phyloP scores from a whole-genome alignment of 2,113 vertebrate genomes.

The Atlantisia rogersi region DNA sequence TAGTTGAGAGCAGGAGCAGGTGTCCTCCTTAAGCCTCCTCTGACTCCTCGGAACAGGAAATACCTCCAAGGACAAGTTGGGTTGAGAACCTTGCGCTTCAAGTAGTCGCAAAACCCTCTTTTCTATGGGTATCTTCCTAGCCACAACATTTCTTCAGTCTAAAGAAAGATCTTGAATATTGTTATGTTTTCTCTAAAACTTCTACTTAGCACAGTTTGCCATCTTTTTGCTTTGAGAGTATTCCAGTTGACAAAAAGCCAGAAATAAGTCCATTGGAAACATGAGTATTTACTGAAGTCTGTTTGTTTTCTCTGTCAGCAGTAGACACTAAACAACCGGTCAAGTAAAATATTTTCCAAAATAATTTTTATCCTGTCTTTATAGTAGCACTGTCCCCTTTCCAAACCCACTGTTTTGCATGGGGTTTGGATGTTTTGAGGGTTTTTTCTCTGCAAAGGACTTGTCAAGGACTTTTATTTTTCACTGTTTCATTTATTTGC shows the following conservation, averaged over 20 bases:
- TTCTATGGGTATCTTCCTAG: neutral
- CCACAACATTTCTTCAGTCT: neutral
- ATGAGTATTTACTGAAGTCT: neutral
- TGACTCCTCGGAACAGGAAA: neutral
- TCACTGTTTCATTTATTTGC: neutral
- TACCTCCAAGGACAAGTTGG: neutral
- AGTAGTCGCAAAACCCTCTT: neutral
- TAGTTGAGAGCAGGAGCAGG: neutral
- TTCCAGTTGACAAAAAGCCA: neutral
- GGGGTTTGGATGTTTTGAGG: neutral
- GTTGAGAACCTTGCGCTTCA: neutral
- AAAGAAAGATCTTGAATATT: neutral
- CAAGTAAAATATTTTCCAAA: neutral
- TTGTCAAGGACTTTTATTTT: neutral
- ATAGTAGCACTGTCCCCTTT: neutral
- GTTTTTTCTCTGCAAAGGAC: neutral
- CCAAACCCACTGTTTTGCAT: neutral
- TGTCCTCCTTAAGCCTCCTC: neutral
- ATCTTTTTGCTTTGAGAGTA: neutral
- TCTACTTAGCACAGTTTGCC: neutral
- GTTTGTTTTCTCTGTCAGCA: neutral
- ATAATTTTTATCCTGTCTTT: neutral
- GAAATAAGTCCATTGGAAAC: neutral
- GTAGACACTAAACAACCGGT: neutral
- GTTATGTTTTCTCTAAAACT: neutral